Base-by-base conservation (phyloP, 2,113 vertebrate genomes). In the Corythoichthys intestinalis region DNA sequence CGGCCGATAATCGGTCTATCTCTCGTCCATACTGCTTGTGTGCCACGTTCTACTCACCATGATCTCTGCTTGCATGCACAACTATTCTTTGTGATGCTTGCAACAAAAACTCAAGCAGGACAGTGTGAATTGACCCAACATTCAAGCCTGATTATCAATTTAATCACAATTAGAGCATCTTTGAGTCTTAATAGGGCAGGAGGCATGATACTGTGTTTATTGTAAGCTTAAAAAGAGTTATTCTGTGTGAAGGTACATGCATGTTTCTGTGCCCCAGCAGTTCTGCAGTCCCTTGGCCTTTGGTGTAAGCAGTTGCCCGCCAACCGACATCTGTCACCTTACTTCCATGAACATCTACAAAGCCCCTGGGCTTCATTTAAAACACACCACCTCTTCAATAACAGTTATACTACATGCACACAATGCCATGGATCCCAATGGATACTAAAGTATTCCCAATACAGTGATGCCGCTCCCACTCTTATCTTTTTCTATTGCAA, bases 251-350 rank as follows among this genome's bases (percentile, higher is more conserved):
- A 3, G 15, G 14, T 10, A n/a, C 44, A 56, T 37, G 60, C 35
- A 67, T 12, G 12, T 66, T 47, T 70, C 35, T 72, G 14, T 70
- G 59, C 38, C 46, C 63, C 77, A 70, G 68, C 37, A 38, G 70
- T 60, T 64, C 47, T 73, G 62, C 46, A 11, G 56, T 74, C 74
- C 69, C 76, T 58, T 67, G 77, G 69, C 58, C 49, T 73, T 80
- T 80, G 61, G 79, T 67, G 78, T 75, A 82, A 76, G 77, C 72
- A 85, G 73, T 67, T 13, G 63, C 71, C 65, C 74, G 75, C 68
- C 60, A 68, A 60, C 60, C 76, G 59, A 80, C 73, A 77, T 80
- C 78, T 76, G 49, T 75, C 67, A 72, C 58, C 70, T 28, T 58
- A 11, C 28, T 4, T 4, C 65, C 72, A 28, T 72, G 62, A 80